Base-by-base conservation (phyloP, 2,113 vertebrate genomes). In the Chelonoidis abingdonii region DNA sequence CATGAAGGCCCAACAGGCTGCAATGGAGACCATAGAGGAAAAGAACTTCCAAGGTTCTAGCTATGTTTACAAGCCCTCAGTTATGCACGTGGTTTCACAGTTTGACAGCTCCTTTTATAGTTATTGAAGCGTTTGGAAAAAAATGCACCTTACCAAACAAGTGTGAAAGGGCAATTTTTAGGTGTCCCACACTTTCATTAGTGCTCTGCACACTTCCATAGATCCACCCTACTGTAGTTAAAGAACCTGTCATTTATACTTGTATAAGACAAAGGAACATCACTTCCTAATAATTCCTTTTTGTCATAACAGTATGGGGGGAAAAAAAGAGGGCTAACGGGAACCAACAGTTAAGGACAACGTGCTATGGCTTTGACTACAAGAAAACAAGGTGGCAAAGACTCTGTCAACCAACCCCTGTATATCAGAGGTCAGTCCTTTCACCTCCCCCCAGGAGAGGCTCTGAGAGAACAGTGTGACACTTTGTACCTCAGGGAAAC, bases 31-130 rank as follows among this genome's bases (percentile, higher is more conserved):
- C 57, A 57, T 19, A 50, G 75, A 80, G 82, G 90, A 86, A 27
- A 0, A 0, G 78, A 89, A 84, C 94, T 91, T 84, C 27, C 88
- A 83, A 75, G 81, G n/a, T 62, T 87, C 84, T 35, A 83, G 91
- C 49, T 79, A 44, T 62, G 6, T 81, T 84, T 75, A 35, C 2
- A 85, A 81, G 5, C 78, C 69, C 85, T 69, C 5, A 1, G 54
- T 76, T 59, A 53, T 1, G 83, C 57, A 38, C 0, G 0, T 50
- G 44, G 4, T 80, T 93, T 91, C 85, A 62, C 22, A 44, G 80
- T 52, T 75, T 87, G 86, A 94, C 89, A 96, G 62, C 84, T 92
- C 84, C 65, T 89, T 96, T 95, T 76, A 38, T 69, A 47, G 54
- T 54, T 41, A 44, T 3, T 8, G 29, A 72, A 47, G 10, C 56